Base-by-base conservation (phyloP, 2,888 invertebrate species). In the Biston betularia region DNA sequence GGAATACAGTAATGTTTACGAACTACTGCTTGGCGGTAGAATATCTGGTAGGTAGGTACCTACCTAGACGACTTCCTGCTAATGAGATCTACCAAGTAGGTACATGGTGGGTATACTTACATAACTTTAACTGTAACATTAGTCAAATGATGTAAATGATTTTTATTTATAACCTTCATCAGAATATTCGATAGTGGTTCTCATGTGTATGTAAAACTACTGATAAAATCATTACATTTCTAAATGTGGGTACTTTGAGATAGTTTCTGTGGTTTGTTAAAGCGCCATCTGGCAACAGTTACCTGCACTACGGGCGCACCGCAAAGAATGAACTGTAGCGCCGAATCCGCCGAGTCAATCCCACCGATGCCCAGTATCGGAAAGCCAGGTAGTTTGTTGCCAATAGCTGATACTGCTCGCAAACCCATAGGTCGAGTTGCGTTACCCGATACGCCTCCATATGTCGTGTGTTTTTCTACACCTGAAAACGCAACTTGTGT, bases 341-440 rank as follows among this genome's bases (percentile, higher is more conserved):
- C 97, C 0, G 97, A 96, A 71, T 99, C 99, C 0, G 99, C 99
- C 0, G 98, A 98, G 90, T 99, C 99, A 15, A 99, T 97, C 0
- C 99, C 99, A 8, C 99, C 99, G 63, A 98, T 98, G 34, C 99
- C 99, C 71, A 99, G 94, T 65, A 99, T 97, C 0, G 98, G 97
- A 88, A 98, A 98, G 1, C 96, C 97, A 0, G 98, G 98, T 42
- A 99, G 79, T 54, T 95, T 95, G 68, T 96, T 96, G 0, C 96
- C 97, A 71, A 99, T 97, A 0, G 97, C 96, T 0, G 99, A 98
- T 8, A 99, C 97, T 0, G 99, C 99, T 68, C 96, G 95, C 15
- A 99, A 90, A 0, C 98, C 99, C 88, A 99, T 97, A 0, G 99
- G 99, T 0, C 99, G 95, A 0, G 98, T 98, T 0, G 99, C 98